Conservation (phyloP, 2,888 invertebrate species). For the Danaus chrysippus region DNA sequence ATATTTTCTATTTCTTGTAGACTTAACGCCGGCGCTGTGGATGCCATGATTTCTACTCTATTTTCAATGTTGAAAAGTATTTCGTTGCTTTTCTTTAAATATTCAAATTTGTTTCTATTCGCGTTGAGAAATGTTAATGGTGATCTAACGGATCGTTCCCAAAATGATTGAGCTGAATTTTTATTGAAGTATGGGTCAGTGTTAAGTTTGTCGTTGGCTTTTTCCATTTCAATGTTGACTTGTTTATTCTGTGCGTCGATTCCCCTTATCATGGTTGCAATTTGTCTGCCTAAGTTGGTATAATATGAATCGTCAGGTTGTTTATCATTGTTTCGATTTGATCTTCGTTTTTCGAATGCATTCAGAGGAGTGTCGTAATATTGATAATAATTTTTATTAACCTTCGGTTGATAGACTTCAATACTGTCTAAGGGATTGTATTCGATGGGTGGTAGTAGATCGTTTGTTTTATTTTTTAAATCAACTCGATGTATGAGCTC, state of each 20-base stretch:
- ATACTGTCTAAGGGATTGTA: conserved; percentile 32
- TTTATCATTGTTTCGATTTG: conserved; percentile 29
- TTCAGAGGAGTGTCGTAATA: conserved; percentile 25
- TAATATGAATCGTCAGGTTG: conserved; percentile 53
- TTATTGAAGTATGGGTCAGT: conserved; percentile 46
- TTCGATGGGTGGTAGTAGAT: conserved; percentile 28
- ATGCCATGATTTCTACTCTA: conserved; percentile 51
- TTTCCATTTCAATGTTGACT: conserved; percentile 46
- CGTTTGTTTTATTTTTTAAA: conserved; percentile 39
- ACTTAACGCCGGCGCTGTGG: conserved; percentile 44
- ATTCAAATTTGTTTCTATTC: conserved; percentile 38
- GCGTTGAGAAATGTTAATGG: conserved; percentile 42
- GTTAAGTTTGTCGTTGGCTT: conserved; percentile 31
- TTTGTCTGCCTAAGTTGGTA: conserved; percentile 61
- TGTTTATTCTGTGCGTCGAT: conserved; percentile 46
- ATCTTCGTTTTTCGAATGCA: conserved; percentile 23
- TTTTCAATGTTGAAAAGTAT: conserved; percentile 59
- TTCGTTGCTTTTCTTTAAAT: conserved; percentile 50
- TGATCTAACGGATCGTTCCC: conserved; percentile 67
- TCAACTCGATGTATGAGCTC: conserved; percentile 60
- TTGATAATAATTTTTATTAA: conserved; percentile 18
- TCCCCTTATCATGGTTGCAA: conserved; percentile 60
- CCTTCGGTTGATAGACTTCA: conserved; percentile 23
- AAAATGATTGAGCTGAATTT: conserved; percentile 53
- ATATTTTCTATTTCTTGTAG: conserved; percentile 64